Base-by-base conservation (phyloP, 2,888 invertebrate species). In the Thereva nobilitata region DNA sequence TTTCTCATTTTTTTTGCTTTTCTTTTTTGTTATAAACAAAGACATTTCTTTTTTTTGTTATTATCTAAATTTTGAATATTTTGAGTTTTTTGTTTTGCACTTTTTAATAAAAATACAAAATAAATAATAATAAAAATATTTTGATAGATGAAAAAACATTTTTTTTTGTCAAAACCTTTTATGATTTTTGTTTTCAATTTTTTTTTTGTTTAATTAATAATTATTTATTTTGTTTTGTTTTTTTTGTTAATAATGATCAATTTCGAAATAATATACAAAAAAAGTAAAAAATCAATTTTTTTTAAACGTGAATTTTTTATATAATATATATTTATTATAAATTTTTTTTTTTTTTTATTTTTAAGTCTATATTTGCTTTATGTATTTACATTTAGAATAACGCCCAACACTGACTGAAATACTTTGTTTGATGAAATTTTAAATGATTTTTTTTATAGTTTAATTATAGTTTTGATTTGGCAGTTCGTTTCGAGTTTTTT, bases 321-420 rank as follows among this genome's bases (percentile, higher is more conserved):
- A 49, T 67, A 63, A 23, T 67, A 63, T 49, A 44, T 63, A 34
- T 64, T 56, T 52, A 40, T 50, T 55, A 55, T 63, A 55, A 44
- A 49, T 56, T 65, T 68, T 64, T 56, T 55, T 53, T 35, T 52
- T 47, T 42, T 42, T 52, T 8, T 38, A 52, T 56, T 54, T 66
- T 59, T 66, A 66, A 66, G 52, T 59, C 47, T 66, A 53, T 66
- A 57, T 50, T 57, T 53, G 50, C 34, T 59, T 53, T 68, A 68
- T 70, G 64, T 70, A 70, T 70, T 70, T 70, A 70, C 70, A 70
- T 70, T 70, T 70, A 70, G 70, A 70, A 70, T 70, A 70, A 70
- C 64, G 68, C 68, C 65, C 70, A 70, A 70, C 61, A 67, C 67
- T 68, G 67, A 54, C 67, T 40, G 34, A 41, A 45, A 40, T n/a